Conservation (phyloP, 1,140 invertebrate genomes). For the Parapsyche elsis region DNA sequence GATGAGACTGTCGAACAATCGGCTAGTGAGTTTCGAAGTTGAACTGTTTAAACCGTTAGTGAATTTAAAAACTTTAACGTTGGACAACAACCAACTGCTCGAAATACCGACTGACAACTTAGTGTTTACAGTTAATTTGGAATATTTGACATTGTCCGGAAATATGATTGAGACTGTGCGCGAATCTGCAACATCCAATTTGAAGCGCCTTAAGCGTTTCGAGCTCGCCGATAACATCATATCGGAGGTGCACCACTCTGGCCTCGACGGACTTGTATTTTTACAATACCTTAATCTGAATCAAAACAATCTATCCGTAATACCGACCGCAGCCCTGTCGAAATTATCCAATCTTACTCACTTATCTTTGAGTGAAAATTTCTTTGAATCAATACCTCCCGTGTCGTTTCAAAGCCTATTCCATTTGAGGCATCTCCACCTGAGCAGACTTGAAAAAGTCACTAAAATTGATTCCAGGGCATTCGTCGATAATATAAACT, state of each 20-base stretch:
- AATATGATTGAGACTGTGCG: conserved; percentile 78
- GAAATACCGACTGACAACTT: conserved; percentile 78
- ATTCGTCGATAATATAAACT: conserved; percentile 85
- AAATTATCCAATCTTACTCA: conserved; percentile 79
- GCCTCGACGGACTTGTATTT: conserved; percentile 76
- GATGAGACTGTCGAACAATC: conserved; percentile 82
- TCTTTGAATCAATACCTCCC: conserved; percentile 74
- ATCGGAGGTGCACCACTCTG: conserved; percentile 72
- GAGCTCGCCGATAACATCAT: conserved; percentile 80
- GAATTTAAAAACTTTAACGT: conserved; percentile 74
- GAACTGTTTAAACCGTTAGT: conserved; percentile 77
- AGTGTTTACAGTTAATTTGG: conserved; percentile 72
- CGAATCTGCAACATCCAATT: conserved; percentile 74
- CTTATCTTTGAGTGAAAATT: conserved; percentile 81
- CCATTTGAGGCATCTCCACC: conserved; percentile 77
- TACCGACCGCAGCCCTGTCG: conserved; percentile 79
- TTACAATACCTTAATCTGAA: conserved; percentile 81
- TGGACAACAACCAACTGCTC: conserved; percentile 82
- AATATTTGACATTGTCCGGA: conserved; percentile 76
- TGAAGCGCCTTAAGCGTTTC: conserved; percentile 74
- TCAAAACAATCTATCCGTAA: conserved; percentile 82
- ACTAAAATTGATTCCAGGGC: conserved; percentile 77
- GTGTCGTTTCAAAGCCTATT: conserved; percentile 85
- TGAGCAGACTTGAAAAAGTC: conserved; percentile 76
- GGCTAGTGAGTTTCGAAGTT: conserved; percentile 75